phyloP scores from a whole-genome alignment of 2,888 invertebrate species.

The Troides helena region DNA sequence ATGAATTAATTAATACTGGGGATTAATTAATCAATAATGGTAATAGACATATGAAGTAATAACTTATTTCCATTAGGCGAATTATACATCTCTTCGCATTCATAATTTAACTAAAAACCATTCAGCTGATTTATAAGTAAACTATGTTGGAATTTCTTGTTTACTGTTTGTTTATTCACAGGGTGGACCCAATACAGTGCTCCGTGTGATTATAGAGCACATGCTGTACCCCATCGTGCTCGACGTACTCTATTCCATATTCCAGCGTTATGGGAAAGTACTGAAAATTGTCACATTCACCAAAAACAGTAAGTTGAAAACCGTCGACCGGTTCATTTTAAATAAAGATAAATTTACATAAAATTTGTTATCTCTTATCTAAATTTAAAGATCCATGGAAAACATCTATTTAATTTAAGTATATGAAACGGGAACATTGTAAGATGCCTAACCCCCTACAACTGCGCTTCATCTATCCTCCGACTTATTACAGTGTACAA shows the following conservation, averaged over 20 bases:
- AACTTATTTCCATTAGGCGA: too few species aligned
- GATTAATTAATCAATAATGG: too few species aligned
- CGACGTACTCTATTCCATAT: slow-evolving; percentile 98
- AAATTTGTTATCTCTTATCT: too few species aligned
- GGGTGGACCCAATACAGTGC: slow-evolving; percentile 96
- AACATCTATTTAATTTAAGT: background rate
- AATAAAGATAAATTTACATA: too few species aligned
- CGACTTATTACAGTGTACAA: slow-evolving; percentile 55
- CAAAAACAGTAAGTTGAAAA: slow-evolving; percentile 94
- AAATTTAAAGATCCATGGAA: too few species aligned
- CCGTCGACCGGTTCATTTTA: too few species aligned
- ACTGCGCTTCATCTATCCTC: slow-evolving; percentile 48
- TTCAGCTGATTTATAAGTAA: background rate
- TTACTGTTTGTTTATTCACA: slow-evolving; percentile 48
- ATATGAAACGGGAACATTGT: slow-evolving; percentile 1
- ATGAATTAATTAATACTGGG: too few species aligned
- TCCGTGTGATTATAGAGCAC: slow-evolving; percentile 99
- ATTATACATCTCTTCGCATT: too few species aligned
- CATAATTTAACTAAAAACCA: too few species aligned
- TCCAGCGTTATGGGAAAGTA: slow-evolving; percentile 99
- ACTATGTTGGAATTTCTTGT: background rate
- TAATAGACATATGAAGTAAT: too few species aligned
- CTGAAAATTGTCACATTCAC: slow-evolving; percentile 99
- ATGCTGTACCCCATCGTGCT: slow-evolving; percentile 99
- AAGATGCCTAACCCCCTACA: slow-evolving; percentile 53